Evolutionary conservation across 2,888 invertebrate genomes (phyloP).

Genomic region (Tipula lateralis): DNA sequence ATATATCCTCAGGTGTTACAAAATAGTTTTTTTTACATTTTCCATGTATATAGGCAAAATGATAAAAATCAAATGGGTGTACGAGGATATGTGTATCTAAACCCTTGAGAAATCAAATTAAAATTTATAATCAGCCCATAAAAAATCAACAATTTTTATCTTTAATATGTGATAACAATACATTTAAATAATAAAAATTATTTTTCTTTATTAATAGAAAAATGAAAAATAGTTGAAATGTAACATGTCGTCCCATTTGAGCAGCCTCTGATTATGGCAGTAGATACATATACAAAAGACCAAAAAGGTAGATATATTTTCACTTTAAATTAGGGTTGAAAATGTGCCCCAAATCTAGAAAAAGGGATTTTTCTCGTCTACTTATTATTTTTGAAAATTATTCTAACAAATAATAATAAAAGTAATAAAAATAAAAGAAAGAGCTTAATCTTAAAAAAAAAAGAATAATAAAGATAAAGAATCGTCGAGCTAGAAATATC

Average conservation of each 20-base stretch:
- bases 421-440: not conserved
- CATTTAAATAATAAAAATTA: not conserved
- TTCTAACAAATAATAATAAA: not conserved
- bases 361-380: not conserved
- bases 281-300: not conserved
- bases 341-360: not conserved
- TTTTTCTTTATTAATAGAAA: not conserved
- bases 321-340: not conserved
- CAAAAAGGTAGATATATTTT: not conserved
- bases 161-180: constrained; percentile 24
- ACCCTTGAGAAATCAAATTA: not conserved
- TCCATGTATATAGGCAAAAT: not conserved
- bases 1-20: not conserved
- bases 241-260: not conserved
- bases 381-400: not conserved
- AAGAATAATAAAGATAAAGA: not conserved
- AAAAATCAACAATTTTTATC: constrained; percentile 20
- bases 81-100: not conserved
- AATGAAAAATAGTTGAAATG: not conserved
- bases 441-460: not conserved
- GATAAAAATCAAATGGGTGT: not conserved
- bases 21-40: not conserved
- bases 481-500: not conserved
- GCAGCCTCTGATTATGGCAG: not conserved
- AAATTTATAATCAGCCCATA: not conserved